Evolutionary conservation across 2,797 vertebrate species (phyloP), one percentile per base, ranked within the genome.

Genomic region (Sebastes reedi): DNA sequence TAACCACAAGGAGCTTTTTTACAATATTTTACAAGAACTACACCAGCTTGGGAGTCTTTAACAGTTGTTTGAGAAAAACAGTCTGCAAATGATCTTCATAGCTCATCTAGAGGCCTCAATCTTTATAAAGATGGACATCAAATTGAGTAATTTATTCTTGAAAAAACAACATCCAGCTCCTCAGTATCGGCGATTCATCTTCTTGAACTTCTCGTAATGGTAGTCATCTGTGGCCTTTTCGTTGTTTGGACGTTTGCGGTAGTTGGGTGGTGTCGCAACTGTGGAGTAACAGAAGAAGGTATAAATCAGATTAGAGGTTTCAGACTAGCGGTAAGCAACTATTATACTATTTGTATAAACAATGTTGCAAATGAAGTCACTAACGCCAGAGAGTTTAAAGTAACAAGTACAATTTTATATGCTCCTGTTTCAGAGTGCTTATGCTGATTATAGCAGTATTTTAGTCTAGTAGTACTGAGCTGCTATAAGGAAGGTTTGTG

Each of bases 131-230:
- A 24, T 13, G 4, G 14, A 13, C 11, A 59, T 64, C 8, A 18
- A n/a, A 5, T 67, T 50, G 8, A 68, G 8, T 36, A 22, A 65
- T 27, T 59, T 4, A n/a, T 52, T 3, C 16, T 10, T 18, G 1
- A 6, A 8, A 61, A 12, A 54, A 18, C 9, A 36, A 6, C 32
- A 70, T 30, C 11, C 25, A 68, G 46, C 11, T 59, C 20, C 50
- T 97, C 82, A 99, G 79, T 99, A 99, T 83, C 98, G 88, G 24
- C 99, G 94, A 79, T 99, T 99, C 99, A 99, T 99, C 95, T 99
- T 99, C 95, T 99, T 99, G 91, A 99, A 99, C 87, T 98, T 99
- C 93, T 99, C 99, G 18, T 99, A 99, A 88, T 99, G 98, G 87
- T 99, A 99, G 89, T 99, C 98, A 27, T 99, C 99, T 0, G 98